Base-by-base conservation (phyloP, 2,888 invertebrate genomes). In the Drosophila stalkeri region DNA sequence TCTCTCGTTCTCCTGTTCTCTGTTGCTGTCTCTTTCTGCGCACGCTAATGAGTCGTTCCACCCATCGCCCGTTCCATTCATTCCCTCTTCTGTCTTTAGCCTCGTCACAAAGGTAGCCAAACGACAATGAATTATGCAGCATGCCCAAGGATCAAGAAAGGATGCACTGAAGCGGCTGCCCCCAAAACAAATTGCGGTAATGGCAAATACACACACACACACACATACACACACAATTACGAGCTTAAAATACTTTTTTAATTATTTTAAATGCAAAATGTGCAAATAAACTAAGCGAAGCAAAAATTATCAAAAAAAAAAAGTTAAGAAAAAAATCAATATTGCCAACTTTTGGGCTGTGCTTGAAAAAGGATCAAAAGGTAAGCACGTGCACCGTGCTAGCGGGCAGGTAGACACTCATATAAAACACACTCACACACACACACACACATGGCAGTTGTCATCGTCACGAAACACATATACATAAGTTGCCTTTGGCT, bases 191-290 rank as follows among this genome's bases (percentile, higher is more conserved):
- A 72, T 88, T 86, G 86, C 73, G 86, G 83, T 82, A 82, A 84
- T 82, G 78, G 63, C 56, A 61, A 72, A 75, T 60, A 52, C 64
- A 56, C 16, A 47, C 27, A 31, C 11, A 49, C 31, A 47, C 47
- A 47, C 27, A n/a, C n/a, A 16, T 23, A 16, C 46, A 9, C 16
- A 49, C 65, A 67, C 55, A 41, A 41, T 64, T 64, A 61, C 27
- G 49, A 37, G 37, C 39, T 39, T 67, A 69, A 84, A 84, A 86
- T 82, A 86, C 77, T 77, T 86, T 82, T 39, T 67, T 75, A 84
- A 86, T 84, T 82, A 86, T 80, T 86, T 86, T 82, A 79, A 85
- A 87, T 85, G 85, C 49, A 72, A 71, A 78, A 72, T 81, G 75
- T 66, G 78, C 56, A 71, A 64, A 64, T 75, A 66, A 77, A 71